Base-by-base conservation (phyloP, 2,888 invertebrate species). In the Enchytraeus crypticus region DNA sequence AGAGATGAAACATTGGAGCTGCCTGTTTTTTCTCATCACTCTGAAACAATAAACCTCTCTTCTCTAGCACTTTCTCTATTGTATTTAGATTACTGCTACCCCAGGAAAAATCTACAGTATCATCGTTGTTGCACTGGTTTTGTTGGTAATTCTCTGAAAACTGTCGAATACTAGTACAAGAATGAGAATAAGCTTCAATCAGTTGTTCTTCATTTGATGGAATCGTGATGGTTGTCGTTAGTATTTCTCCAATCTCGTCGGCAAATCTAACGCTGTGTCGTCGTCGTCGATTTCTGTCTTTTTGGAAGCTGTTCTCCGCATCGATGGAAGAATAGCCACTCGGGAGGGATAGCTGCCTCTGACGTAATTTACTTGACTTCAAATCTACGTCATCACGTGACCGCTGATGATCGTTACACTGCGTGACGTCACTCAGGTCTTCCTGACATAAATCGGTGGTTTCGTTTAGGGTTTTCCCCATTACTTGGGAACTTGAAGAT, bases 181-280 rank as follows among this genome's bases (percentile, higher is more conserved):
- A 2, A 32, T 51, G 30, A 21, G 27, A 30, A 23, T 8, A 2
- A 1, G 30, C 43, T n/a, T 46, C 27, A 2, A 27, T 45, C 3
- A 1, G 14, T 18, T 47, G 46, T 5, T 57, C 57, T 5, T 27
- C 27, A 1, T 30, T 27, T 27, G 45, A 47, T 5, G 57, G 57
- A 11, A 57, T 47, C 4, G 46, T 0, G 2, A 47, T 3, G 26
- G 26, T 46, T 29, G 57, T 59, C n/a, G 59, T 26, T 14, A 59
- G 45, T 11, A 33, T 59, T 34, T 59, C 43, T 21, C 53, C 43
- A 0, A 43, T 32, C 30, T 54, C 53, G 53, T 59, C 57, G 14
- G 57, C 57, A 46, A 57, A 57, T 11, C 47, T 38, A 8, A 57
- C 57, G 14, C 55, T 54, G 55, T 38, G 32, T 11, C 55, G 2